phyloP scores from a whole-genome alignment of 2,113 vertebrate species.

The Raja brachyura region DNA sequence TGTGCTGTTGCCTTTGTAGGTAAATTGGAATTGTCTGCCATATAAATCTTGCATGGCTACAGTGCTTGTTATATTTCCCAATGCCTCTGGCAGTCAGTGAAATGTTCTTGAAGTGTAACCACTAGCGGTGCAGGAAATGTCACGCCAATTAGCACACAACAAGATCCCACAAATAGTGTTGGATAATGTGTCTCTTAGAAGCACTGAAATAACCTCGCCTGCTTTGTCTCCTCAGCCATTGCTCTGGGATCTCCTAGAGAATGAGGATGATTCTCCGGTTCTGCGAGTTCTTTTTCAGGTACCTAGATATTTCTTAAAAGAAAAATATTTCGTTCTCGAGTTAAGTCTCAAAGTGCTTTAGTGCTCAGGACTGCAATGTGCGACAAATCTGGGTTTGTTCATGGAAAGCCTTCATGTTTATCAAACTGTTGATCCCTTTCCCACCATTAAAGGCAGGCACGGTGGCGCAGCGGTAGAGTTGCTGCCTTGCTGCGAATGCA shows the following conservation, averaged over 20 bases:
- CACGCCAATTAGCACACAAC: background rate
- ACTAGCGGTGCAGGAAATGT: background rate
- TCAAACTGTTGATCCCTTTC: background rate
- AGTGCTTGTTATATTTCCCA: background rate
- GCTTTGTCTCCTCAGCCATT: conserved; percentile 58
- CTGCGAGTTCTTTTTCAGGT: conserved; percentile 72
- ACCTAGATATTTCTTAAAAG: no score
- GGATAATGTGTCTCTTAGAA: background rate
- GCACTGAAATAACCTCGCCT: background rate
- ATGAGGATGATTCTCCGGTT: conserved; percentile 61
- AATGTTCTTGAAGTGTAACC: no score
- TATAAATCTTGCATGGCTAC: background rate
- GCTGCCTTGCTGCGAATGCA: no score
- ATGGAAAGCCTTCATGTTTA: background rate
- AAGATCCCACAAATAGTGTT: background rate
- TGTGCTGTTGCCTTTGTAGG: background rate
- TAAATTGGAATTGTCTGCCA: background rate
- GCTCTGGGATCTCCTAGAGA: conserved; percentile 74
- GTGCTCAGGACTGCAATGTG: no score
- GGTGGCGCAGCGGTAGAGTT: no score
- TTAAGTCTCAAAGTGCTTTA: background rate
- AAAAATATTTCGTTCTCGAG: no score
- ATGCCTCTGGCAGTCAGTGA: background rate
- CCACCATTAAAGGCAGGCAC: background rate
- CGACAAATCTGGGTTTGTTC: background rate